Conservation (phyloP, 2,888 invertebrate genomes). For the Volucella inanis region DNA sequence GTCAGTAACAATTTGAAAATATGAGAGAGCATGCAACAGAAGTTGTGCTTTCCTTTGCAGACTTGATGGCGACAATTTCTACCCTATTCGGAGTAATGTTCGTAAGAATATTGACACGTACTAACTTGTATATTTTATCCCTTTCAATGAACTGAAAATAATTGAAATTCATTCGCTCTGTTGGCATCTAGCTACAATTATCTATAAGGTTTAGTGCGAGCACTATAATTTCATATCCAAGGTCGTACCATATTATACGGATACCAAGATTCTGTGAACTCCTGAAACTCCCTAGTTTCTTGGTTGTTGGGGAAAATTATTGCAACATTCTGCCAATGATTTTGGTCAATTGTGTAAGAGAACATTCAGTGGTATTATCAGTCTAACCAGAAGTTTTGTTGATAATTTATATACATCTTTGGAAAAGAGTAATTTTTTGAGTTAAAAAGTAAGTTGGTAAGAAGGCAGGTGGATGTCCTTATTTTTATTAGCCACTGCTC, state of each 20-base stretch:
- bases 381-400: no score
- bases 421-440: no score
- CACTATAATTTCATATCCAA: no score
- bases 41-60: no score
- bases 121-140: neutral
- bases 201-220: neutral
- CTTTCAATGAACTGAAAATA: constrained; percentile 17
- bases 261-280: neutral
- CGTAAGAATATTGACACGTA: constrained; percentile 31
- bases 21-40: no score
- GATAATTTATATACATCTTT: no score
- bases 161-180: neutral
- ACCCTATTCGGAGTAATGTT: constrained; percentile 18
- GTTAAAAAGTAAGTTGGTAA: no score
- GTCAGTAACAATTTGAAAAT: no score
- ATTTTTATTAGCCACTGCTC: no score
- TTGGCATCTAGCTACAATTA: neutral
- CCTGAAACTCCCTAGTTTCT: neutral
- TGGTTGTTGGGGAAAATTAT: neutral
- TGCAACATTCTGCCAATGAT: neutral
- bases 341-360: neutral
- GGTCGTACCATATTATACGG: neutral
- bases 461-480: no score
- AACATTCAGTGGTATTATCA: no score
- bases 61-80: no score